Evolutionary conservation across 2,797 vertebrate species (phyloP).

Genomic region (Remorina albescens): DNA sequence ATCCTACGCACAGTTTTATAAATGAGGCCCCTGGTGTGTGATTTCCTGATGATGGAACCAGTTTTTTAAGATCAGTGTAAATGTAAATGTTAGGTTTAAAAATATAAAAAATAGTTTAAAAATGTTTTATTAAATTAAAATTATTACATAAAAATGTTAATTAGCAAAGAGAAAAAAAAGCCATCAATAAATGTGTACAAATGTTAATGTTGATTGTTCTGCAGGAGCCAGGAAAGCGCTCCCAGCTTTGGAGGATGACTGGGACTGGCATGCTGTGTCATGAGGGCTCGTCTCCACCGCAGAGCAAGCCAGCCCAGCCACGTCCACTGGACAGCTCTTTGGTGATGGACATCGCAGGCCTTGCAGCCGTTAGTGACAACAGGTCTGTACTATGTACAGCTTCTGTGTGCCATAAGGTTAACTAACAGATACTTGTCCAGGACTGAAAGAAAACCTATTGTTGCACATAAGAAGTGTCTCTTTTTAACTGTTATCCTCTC

Average conservation of each 20-base stretch:
- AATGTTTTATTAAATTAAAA: not conserved
- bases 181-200: not conserved
- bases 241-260: slow-evolving; percentile 97
- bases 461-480: not conserved
- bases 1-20: no score
- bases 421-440: no score
- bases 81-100: no score
- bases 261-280: slow-evolving; percentile 93
- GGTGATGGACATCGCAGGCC: slow-evolving; percentile 95
- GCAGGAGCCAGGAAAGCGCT: slow-evolving; percentile 97
- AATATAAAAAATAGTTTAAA: no score
- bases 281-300: slow-evolving; percentile 96
- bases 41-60: no score
- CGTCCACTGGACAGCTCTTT: slow-evolving; percentile 88
- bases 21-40: no score
- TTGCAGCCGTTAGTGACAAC: slow-evolving; percentile 96
- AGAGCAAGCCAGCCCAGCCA: slow-evolving; percentile 89
- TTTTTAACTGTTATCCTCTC: not conserved
- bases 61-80: no score
- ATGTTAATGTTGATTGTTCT: not conserved
- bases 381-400: slow-evolving; percentile 81
- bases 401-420: not conserved
- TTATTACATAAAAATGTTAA: no score
- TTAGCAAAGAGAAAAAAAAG: not conserved
- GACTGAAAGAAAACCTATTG: not conserved